Conservation (phyloP, 2,113 vertebrate genomes). For the Nestor notabilis region DNA sequence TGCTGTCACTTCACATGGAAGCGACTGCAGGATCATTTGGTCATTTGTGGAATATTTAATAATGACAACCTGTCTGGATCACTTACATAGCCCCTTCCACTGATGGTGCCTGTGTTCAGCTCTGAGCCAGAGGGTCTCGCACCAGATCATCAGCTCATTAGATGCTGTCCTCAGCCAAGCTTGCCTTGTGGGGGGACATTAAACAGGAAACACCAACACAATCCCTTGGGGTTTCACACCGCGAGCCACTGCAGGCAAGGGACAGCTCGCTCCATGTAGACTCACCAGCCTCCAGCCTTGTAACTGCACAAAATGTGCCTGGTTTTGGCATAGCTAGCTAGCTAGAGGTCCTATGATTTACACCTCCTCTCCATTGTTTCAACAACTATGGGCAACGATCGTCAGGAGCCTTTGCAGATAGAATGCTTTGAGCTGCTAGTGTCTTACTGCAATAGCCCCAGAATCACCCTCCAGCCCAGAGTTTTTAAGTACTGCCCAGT, state of each 20-base stretch:
- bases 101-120: neutral
- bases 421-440: neutral
- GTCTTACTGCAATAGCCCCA: neutral
- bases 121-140: neutral
- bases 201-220: neutral
- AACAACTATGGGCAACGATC: neutral
- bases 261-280: neutral
- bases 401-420: neutral
- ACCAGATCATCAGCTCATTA: conserved; percentile 24
- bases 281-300: neutral
- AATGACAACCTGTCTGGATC: neutral
- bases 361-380: neutral
- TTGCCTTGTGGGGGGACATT: neutral
- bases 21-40: neutral
- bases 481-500: neutral
- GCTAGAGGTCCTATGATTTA: neutral
- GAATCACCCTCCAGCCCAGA: neutral
- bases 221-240: neutral
- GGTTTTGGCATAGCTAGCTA: neutral
- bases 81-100: neutral
- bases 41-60: conserved; percentile 40
- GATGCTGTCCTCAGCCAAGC: neutral
- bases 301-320: neutral
- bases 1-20: neutral
- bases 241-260: neutral